phyloP scores from a whole-genome alignment of 2,113 vertebrate species.

The Lamprologus ornatipinnis region DNA sequence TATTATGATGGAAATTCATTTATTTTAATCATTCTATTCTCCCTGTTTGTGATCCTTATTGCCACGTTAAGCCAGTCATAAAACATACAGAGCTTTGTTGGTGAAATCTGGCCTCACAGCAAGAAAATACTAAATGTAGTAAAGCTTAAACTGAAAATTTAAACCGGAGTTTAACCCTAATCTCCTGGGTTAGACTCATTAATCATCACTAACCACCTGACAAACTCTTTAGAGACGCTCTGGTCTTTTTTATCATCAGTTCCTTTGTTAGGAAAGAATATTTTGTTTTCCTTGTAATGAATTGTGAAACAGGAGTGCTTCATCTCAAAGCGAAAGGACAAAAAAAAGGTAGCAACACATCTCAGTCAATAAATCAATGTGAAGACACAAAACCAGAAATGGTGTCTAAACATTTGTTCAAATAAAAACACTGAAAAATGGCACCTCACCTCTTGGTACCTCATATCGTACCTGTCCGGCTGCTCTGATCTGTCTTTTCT shows the following conservation, averaged over 20 bases:
- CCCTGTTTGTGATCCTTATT: not conserved
- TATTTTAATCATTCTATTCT: accelerated
- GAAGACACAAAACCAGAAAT: not conserved
- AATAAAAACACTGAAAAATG: not conserved
- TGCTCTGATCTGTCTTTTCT: not conserved
- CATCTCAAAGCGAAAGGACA: not conserved
- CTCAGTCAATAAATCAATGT: not conserved
- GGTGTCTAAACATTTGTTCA: not conserved
- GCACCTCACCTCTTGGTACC: not conserved
- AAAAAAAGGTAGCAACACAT: not conserved
- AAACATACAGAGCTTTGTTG: not conserved
- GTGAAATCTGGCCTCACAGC: not conserved
- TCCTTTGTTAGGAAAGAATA: not conserved
- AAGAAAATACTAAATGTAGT: accelerated
- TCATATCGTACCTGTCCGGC: not conserved
- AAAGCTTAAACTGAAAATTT: not conserved
- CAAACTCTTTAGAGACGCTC: accelerated
- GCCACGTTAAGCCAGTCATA: not conserved
- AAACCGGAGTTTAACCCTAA: accelerated
- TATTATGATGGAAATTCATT: not conserved
- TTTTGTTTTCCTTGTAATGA: not conserved
- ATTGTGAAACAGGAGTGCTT: not conserved
- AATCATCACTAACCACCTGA: not conserved
- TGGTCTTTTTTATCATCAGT: not conserved
- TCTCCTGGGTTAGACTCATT: not conserved